Conservation (phyloP, 92 coral and sea anemone genomes). For the Chrysogorgia sp. region DNA sequence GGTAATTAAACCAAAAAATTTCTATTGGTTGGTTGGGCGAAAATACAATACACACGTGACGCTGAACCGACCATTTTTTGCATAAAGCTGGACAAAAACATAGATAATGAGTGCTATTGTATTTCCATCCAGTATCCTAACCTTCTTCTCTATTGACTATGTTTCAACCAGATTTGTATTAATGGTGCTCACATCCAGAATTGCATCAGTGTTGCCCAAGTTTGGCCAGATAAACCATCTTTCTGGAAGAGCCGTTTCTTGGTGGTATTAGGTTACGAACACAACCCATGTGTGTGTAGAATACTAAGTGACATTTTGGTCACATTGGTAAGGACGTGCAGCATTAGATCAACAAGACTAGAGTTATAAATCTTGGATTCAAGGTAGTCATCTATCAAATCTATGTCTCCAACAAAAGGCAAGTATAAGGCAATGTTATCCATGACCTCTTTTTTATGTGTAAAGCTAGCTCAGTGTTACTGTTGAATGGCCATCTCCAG, state of each 20-base stretch:
- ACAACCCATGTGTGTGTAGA: conserved; percentile 35
- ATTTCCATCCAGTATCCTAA: no score
- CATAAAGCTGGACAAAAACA: no score
- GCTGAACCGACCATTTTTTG: no score
- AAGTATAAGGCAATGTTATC: conserved; percentile 39
- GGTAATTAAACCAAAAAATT: no score
- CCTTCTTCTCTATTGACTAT: no score
- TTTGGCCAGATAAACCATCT: conserved; percentile 44
- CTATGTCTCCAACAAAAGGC: conserved; percentile 41
- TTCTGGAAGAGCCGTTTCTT: conserved; percentile 13
- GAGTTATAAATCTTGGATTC: conserved; percentile 35
- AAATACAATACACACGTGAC: no score
- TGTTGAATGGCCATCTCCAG: conserved; percentile 51
- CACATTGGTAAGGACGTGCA: conserved; percentile 39
- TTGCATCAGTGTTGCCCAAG: conserved; percentile 56
- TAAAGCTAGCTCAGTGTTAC: conserved; percentile 12
- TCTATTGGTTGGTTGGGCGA: no score
- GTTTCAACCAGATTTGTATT: no score
- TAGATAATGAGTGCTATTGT: no score
- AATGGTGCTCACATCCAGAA: conserved; percentile 19
- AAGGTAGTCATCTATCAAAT: conserved; percentile 37
- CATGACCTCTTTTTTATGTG: conserved; percentile 37
- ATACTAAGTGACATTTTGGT: conserved; percentile 42
- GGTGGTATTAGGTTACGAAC: conserved; percentile 43
- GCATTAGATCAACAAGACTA: conserved; percentile 36